These are phyloP conservation scores for Bovichtus variegatus DNA, from an alignment of 2,797 vertebrate genomes.

Conservation along the genomic window DNA sequence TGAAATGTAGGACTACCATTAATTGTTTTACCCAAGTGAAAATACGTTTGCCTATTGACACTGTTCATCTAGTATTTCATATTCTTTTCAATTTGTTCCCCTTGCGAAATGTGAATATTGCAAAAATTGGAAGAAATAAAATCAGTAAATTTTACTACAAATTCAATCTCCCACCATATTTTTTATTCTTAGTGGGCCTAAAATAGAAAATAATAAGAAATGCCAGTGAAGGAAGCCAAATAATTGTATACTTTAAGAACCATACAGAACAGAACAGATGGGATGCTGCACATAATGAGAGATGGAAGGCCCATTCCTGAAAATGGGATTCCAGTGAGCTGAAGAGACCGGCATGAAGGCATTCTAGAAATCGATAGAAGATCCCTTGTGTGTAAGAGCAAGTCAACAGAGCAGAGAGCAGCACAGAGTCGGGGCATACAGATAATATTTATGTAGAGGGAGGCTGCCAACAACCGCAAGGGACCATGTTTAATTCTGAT, in stretches of 20 bases:
- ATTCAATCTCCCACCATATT: not conserved
- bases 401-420: slow-evolving; percentile 79
- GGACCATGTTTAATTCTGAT: slow-evolving; percentile 83
- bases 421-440: slow-evolving; percentile 61
- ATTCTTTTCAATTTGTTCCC: not conserved
- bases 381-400: slow-evolving; percentile 77
- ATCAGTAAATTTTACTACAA: not conserved
- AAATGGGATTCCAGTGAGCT: slow-evolving; percentile 71
- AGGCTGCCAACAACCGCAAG: slow-evolving; percentile 69
- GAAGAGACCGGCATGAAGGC: slow-evolving; percentile 73
- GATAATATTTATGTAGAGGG: slow-evolving; percentile 84
- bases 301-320: slow-evolving; percentile 41
- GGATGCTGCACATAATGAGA: slow-evolving; percentile 18
- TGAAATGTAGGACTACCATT: not conserved
- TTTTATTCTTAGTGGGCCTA: not conserved
- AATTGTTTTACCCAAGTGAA: slow-evolving; percentile 4
- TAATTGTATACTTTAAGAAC: not conserved
- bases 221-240: not conserved
- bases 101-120: not conserved
- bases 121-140: not conserved
- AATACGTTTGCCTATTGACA: not conserved
- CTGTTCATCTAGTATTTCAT: not conserved
- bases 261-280: slow-evolving; percentile 3
- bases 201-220: not conserved
- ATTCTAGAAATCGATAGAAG: slow-evolving; percentile 81